Base-by-base conservation (phyloP, 2,113 vertebrate species). In the Grantiella picta region DNA sequence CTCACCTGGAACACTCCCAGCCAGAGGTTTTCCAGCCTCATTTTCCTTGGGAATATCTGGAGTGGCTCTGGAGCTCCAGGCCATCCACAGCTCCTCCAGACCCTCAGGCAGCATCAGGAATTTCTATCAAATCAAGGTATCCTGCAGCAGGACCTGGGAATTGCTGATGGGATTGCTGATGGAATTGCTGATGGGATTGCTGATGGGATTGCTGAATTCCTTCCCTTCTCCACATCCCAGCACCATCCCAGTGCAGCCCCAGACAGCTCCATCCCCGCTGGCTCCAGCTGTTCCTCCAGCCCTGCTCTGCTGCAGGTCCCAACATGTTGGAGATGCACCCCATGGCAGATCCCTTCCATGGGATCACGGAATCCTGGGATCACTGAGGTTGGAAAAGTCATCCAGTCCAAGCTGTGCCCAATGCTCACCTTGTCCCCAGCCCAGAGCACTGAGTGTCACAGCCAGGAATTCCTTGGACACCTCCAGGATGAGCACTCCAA, bases 381-480 rank as follows among this genome's bases (percentile, higher is more conserved):
- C 24, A 0, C 6, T 5, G 16, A 40, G 53, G n/a, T 0, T 60
- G 70, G 78, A 47, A 82, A 89, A 68, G 9, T 0, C 53, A 52
- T 0, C 0, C 0, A 33, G 1, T 27, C 23, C 19, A 0, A 19
- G 4, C 68, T 52, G 52, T 65, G 59, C 22, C 31, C 0, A 0
- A 11, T 11, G 0, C 21, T 35, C 31, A 19, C 66, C 59, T 6
- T 64, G 66, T 35, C 14, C 47, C 49, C 65, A 54, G 38, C 54
- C n/a, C 73, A 14, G 65, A 40, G 75, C 65, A 0, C 65, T 31
- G 1, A 49, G 75, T 56, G 57, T 28, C 64, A 73, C 14, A 0
- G 9, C 56, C 66, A 15, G 79, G 3, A 3, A 1, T 44, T n/a
- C 12, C 28, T 7, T 1, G 65, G 49, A 0, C 40, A 79, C 40